A percentile compares a stretch with the other conserved stretches of the same genome.
phyloP scores from a whole-genome alignment of 2,797 vertebrate genomes.

The Pseudomugil gertrudae region DNA sequence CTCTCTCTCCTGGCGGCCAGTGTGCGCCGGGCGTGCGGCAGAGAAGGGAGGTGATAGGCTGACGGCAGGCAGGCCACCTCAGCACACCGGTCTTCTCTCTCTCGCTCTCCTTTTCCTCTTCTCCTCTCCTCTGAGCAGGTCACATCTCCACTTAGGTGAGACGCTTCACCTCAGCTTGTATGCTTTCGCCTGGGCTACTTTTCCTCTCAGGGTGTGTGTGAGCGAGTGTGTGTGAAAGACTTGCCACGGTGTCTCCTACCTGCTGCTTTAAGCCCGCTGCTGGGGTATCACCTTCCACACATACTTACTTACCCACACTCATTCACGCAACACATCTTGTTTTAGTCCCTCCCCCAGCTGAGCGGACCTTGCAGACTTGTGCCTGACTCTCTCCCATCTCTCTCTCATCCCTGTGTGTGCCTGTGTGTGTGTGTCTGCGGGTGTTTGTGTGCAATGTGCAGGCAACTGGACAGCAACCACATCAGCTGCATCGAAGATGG shows the following conservation, averaged over 20 bases:
- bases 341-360: constrained; percentile 70
- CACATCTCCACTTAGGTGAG: constrained; percentile 76
- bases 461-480: constrained; percentile 99
- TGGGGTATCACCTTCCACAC: constrained; percentile 63
- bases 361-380: constrained; percentile 68
- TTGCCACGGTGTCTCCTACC: constrained; percentile 48
- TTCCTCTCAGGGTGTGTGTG: constrained; percentile 45
- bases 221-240: constrained; percentile 46
- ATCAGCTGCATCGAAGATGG: constrained; percentile 99
- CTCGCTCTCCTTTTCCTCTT: constrained; percentile 71
- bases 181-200: constrained; percentile 37
- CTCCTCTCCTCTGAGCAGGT: constrained; percentile 66
- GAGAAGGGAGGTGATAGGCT: constrained; percentile 79
- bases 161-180: constrained; percentile 62
- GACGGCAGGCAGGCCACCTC: constrained; percentile 79
- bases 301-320: constrained; percentile 39
- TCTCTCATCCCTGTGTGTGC: constrained; percentile 65
- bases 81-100: constrained; percentile 73
- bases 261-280: constrained; percentile 56
- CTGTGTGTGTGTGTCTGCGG: constrained; percentile 37
- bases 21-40: constrained; percentile 64
- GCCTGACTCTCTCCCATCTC: constrained; percentile 82
- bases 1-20: constrained; percentile 73
- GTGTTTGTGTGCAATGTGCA: constrained; percentile 69
- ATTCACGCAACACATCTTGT: constrained; percentile 55